These are phyloP conservation scores for Magallana nippona DNA, from an alignment of 2,888 invertebrate genomes.

Conservation along the genomic window DNA sequence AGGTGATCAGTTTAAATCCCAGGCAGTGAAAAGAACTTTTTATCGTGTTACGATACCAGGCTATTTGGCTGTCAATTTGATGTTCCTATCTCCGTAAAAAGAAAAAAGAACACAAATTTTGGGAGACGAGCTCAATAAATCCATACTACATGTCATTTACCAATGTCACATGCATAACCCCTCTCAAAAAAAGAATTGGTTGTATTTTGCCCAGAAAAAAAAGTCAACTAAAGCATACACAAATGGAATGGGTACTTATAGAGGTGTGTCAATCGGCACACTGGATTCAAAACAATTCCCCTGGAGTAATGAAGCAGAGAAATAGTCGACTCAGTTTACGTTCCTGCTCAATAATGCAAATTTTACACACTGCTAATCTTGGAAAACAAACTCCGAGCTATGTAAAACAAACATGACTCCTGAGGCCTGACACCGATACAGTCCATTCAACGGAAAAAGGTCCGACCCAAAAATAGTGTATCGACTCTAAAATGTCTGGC, in stretches of 20 bases:
- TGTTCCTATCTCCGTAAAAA: background rate
- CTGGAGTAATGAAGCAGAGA: background rate
- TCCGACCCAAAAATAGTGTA: background rate
- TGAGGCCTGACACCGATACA: background rate
- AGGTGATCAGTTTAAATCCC: constrained; percentile 21
- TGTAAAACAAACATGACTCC: background rate
- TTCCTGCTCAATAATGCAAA: constrained; percentile 16
- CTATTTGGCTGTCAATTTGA: background rate
- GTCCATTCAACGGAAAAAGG: background rate
- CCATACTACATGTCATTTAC: no score
- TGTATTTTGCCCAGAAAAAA: no score
- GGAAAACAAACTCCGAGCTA: constrained; percentile 7
- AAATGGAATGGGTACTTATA: no score
- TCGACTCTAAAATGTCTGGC: background rate
- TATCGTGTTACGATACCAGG: background rate
- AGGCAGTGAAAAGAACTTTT: background rate
- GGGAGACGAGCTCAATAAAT: no score
- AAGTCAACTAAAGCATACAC: no score
- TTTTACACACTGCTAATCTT: constrained; percentile 27
- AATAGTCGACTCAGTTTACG: background rate
- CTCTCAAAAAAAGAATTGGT: no score
- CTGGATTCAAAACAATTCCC: background rate
- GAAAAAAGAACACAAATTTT: no score
- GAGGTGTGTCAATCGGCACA: no score
- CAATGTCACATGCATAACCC: no score